Evolutionary conservation across 2,797 vertebrate species (phyloP).

Genomic region (Gymnodraco acuticeps): DNA sequence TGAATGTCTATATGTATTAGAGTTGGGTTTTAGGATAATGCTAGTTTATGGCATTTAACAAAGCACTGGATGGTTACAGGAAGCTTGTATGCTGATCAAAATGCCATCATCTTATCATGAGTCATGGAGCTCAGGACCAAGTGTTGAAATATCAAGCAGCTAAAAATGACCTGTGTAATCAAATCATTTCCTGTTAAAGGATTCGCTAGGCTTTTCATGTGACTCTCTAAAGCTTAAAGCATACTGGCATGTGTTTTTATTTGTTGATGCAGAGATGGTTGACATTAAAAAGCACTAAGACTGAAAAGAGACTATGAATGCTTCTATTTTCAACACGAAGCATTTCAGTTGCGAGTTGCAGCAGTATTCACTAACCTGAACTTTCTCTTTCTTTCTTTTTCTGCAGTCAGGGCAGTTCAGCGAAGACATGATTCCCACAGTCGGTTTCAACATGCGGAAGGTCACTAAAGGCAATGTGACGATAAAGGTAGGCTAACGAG

Average conservation of each 20-base stretch:
- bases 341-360: background rate
- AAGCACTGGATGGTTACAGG: background rate
- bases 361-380: background rate
- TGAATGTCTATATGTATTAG: background rate
- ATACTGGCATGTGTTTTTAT: background rate
- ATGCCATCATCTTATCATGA: slow-evolving; percentile 32
- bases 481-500: slow-evolving; percentile 90
- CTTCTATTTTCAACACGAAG: background rate
- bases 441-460: slow-evolving; percentile 99
- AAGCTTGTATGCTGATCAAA: slow-evolving; percentile 11
- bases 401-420: slow-evolving; percentile 97
- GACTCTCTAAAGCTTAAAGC: slow-evolving; percentile 11
- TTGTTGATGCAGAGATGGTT: background rate
- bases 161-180: background rate
- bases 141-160: background rate
- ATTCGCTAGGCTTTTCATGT: background rate
- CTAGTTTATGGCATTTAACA: background rate
- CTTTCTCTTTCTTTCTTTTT: slow-evolving; percentile 24
- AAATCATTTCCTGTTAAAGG: slow-evolving; percentile 14
- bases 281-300: background rate
- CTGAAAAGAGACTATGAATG: background rate
- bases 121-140: slow-evolving; percentile 8
- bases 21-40: background rate
- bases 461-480: slow-evolving; percentile 99
- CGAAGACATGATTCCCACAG: slow-evolving; percentile 99